Base-by-base conservation (phyloP, 2,113 vertebrate genomes). In the Phalacrocorax carbo region DNA sequence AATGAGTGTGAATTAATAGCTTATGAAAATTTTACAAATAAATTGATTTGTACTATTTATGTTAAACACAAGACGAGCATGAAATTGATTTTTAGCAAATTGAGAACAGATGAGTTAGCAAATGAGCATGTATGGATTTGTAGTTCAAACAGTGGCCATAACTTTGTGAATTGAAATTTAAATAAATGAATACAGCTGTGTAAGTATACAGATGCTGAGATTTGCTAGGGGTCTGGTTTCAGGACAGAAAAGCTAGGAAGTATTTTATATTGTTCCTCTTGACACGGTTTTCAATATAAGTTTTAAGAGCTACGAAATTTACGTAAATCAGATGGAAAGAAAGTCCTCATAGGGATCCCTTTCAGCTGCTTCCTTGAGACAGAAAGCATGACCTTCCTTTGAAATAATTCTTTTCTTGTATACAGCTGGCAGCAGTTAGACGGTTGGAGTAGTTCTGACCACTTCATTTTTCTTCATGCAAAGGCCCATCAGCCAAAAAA, bases 271-370 rank as follows among this genome's bases (percentile, higher is more conserved):
- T 69, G 40, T 69, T 94, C 72, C 36, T 94, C 42, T 91, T 93
- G 61, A 90, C 34, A n/a, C 16, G 54, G 16, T 86, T 72, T 79
- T 88, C 52, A 66, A 20, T 44, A 49, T 49, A 62, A 69, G 48
- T 96, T 89, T 93, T 94, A 62, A 62, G 64, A 82, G 18, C 69
- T 87, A n/a, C 71, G 60, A 94, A 90, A 86, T 46, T 75, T 62
- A n/a, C 19, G 46, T 85, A 51, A 71, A 94, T 82, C 44, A 94
- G 30, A 51, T 90, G 81, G 36, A 70, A 68, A 89, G 46, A 79
- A 92, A 86, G 62, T 36, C 51, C 86, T 91, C 34, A 51, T 52
- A 87, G 38, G 36, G 58, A 88, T 70, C 34, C 19, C 20, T 69
- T 86, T 81, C 70, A 76, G 72, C 60, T 88, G 78, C 58, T 93